These are phyloP conservation scores for Neoscelio sp. DNA, from an alignment of 2,888 invertebrate species.

Conservation along the genomic window DNA sequence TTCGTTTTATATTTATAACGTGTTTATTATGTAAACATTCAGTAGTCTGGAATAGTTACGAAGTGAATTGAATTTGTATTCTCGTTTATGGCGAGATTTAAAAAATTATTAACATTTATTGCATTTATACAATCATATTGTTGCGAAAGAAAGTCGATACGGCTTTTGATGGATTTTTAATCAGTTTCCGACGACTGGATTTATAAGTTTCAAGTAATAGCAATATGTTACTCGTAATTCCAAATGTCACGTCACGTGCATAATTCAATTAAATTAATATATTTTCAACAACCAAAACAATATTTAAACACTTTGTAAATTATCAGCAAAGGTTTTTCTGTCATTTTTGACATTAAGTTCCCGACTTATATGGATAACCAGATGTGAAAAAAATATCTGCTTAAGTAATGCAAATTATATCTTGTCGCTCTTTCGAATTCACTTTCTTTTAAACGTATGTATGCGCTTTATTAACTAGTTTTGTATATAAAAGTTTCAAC, in stretches of 20 bases:
- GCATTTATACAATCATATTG: slow-evolving; percentile 16
- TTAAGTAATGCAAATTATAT: not conserved
- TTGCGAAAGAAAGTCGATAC: slow-evolving; percentile 21
- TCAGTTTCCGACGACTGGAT: not conserved
- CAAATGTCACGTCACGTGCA: too few relatives aligned
- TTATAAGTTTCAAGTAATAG: not conserved
- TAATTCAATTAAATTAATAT: too few relatives aligned
- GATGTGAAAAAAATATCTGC: too few relatives aligned
- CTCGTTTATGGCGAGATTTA: not conserved
- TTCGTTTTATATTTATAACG: slow-evolving; percentile 28
- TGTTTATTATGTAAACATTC: slow-evolving; percentile 41
- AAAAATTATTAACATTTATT: slow-evolving; percentile 18
- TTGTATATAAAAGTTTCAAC: too few relatives aligned
- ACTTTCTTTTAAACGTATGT: too few relatives aligned
- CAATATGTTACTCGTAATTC: not conserved
- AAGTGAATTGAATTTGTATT: slow-evolving; percentile 9
- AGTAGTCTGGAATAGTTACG: not conserved
- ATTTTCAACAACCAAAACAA: too few relatives aligned
- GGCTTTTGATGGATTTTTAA: not conserved
- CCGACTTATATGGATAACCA: too few relatives aligned
- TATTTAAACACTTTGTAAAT: too few relatives aligned
- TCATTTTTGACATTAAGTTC: too few relatives aligned
- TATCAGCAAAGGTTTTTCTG: not conserved
- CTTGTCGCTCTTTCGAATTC: not conserved
- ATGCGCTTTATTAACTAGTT: too few relatives aligned